Percentiles rank a stretch among this genome's conserved stretches.
These are phyloP conservation scores for Cosmorhoe ocellata DNA, from an alignment of 2,888 invertebrate genomes.

Conservation along the genomic window DNA sequence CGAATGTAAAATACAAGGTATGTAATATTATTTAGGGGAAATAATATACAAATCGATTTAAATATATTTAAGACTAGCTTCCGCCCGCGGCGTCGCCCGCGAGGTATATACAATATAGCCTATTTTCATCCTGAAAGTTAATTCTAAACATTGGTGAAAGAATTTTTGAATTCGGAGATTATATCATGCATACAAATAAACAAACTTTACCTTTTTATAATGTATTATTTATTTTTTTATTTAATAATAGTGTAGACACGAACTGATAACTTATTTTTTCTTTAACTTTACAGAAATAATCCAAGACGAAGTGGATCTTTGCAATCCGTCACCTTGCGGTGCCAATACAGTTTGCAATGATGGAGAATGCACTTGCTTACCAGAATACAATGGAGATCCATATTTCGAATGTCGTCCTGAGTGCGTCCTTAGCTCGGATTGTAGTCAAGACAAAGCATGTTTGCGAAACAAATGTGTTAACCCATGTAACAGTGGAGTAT, in stretches of 20 bases:
- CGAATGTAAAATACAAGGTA: conserved; percentile 81
- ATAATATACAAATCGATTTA: no score
- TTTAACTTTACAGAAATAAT: conserved; percentile 47
- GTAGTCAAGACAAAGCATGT: conserved; percentile 84
- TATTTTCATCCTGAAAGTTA: no score
- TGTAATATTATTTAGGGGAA: conserved; percentile 21
- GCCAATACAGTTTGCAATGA: conserved; percentile 82
- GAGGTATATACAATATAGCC: no score
- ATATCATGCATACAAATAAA: no score
- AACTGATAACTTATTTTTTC: no score
- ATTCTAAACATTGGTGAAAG: no score
- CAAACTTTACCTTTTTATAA: no score
- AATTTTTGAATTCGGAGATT: no score
- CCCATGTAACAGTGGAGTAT: conserved; percentile 86
- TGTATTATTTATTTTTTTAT: no score
- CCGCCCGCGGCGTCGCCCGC: no score
- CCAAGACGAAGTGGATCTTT: conserved; percentile 74
- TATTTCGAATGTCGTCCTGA: conserved; percentile 87
- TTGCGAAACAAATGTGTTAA: conserved; percentile 86
- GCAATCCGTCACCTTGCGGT: conserved; percentile 87
- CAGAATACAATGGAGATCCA: conserved; percentile 86
- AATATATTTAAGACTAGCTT: no score
- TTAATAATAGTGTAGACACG: no score
- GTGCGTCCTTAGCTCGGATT: conserved; percentile 86
- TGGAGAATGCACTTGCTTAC: conserved; percentile 83